These are phyloP conservation scores for Nestor notabilis DNA, from an alignment of 2,113 vertebrate genomes.

Conservation along the genomic window DNA sequence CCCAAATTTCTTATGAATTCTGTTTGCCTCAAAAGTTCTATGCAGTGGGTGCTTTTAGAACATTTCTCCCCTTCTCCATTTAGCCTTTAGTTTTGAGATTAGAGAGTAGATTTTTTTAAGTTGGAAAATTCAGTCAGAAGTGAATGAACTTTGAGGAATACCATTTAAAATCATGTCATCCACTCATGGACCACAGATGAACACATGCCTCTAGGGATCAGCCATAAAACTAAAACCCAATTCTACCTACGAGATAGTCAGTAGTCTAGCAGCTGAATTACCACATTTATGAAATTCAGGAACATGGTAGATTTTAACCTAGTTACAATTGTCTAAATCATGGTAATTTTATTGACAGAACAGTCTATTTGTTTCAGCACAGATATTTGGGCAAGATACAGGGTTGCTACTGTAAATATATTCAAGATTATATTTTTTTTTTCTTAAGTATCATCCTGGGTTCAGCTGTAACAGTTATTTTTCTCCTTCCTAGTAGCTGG, in stretches of 20 bases:
- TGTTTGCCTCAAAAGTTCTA: neutral
- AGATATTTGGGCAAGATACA: neutral
- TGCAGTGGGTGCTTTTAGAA: neutral
- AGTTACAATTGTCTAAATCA: neutral
- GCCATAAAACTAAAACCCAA: neutral
- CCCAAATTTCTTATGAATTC: neutral
- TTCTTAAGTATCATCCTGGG: neutral
- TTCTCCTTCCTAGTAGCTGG: neutral
- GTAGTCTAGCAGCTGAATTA: neutral
- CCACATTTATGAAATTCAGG: neutral
- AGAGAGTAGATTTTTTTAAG: neutral
- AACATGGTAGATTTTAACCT: neutral
- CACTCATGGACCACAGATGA: neutral
- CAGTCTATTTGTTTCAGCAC: neutral
- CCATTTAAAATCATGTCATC: neutral
- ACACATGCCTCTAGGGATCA: neutral
- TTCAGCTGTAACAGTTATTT: neutral
- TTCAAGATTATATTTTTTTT: fast-evolving
- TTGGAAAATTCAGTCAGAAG: neutral
- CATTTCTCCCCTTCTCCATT: neutral
- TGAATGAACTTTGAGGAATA: neutral
- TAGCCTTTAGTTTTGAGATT: neutral
- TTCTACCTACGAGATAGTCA: neutral
- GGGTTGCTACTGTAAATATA: neutral
- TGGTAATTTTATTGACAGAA: neutral